Base-by-base conservation (phyloP, 2,888 invertebrate species). In the Steromphala cineraria region DNA sequence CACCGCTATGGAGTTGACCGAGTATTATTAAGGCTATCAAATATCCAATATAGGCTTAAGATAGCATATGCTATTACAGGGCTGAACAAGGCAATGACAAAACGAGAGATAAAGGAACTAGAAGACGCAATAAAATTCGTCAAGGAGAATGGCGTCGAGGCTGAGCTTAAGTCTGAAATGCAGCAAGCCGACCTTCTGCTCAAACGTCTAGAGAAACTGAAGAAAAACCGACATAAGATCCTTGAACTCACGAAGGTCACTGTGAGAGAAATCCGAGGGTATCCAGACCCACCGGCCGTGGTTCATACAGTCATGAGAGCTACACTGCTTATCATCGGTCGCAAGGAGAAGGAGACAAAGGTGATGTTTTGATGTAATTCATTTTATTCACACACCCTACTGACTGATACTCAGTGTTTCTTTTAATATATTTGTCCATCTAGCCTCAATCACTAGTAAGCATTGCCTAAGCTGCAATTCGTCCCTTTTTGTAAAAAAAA, bases 291-390 rank as follows among this genome's bases (percentile, higher is more conserved):
- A 10, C 93, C 93, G 17, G 77, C 82, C 7, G 87, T 90, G 15
- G 92, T 93, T 5, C 92, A 92, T 79, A 88, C 87, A 0, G 91
- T 93, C 36, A 93, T 93, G 93, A 92, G 90, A 0, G 91, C 89
- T 5, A 92, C 92, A 5, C 92, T 93, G 84, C 83, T 92, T 0
- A 81, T 92, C 36, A 87, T 92, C 24, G 92, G 93, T 0, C 90
- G 89, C 79, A 87, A 85, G 75, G 92, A 92, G 82, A 91, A 89
- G 78, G 92, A 92, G 80, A 92, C 91, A 7, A 91, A 91, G 91
- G 93, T 92, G 82, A 36, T 31, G 1, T 8, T 46, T 46, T 46
- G 46, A 13, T 2, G 2, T 36, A 7, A 36, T 36, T 36, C 36
- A n/a, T 7, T 46, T 5, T 10, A 46, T 10, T 46, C 1, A n/a